Conservation (phyloP, 2,888 invertebrate species). For the Amiota communis region DNA sequence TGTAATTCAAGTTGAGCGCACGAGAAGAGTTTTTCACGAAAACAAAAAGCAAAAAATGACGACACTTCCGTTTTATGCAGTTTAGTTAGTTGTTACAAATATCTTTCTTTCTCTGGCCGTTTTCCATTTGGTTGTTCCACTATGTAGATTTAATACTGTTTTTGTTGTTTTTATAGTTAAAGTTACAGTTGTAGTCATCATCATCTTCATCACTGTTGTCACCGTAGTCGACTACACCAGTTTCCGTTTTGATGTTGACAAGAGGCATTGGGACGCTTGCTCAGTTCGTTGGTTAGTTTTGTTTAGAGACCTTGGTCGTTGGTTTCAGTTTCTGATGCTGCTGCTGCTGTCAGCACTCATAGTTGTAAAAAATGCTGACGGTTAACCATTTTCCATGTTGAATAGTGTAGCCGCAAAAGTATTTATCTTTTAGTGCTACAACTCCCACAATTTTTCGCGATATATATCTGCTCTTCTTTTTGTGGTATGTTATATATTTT, state of each 20-base stretch:
- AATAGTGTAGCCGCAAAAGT: background rate
- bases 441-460: background rate
- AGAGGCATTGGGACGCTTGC: no score
- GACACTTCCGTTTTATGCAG: slow-evolving; percentile 30
- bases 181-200: background rate
- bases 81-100: background rate
- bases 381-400: slow-evolving; percentile 18
- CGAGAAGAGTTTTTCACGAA: background rate
- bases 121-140: background rate
- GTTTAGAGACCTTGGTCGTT: no score
- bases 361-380: slow-evolving; percentile 10
- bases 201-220: background rate
- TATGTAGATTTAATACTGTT: background rate
- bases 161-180: background rate
- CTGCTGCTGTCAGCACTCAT: slow-evolving; percentile 1
- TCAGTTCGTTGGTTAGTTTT: no score
- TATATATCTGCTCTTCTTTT: background rate
- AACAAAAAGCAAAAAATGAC: slow-evolving; percentile 36
- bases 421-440: slow-evolving; percentile 8
- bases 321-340: no score
- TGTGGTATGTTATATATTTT: no score
- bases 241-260: no score
- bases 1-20: background rate
- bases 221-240: background rate
- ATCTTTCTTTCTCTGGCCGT: background rate